phyloP scores from a whole-genome alignment of 2,888 invertebrate genomes.

The Ophonus ardosiacus region DNA sequence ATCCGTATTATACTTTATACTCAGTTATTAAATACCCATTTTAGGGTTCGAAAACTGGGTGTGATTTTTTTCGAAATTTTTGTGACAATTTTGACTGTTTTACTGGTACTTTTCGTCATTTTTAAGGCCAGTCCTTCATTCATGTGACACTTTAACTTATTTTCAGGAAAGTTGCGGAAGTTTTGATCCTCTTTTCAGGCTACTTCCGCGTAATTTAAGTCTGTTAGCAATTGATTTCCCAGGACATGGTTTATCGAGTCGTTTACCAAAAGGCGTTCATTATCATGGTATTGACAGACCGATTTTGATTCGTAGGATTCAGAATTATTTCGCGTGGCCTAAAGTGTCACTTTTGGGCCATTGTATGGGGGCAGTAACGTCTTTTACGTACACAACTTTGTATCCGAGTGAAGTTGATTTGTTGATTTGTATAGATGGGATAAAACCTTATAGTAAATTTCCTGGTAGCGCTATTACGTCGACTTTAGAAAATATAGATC shows the following conservation, averaged over 20 bases:
- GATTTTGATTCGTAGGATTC: slow-evolving; percentile 77
- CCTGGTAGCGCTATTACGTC: slow-evolving; percentile 75
- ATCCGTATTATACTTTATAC: too few species aligned
- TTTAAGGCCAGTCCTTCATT: neutral
- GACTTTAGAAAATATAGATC: slow-evolving; percentile 75
- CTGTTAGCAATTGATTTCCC: slow-evolving; percentile 83
- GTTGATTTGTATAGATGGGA: slow-evolving; percentile 79
- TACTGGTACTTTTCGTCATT: neutral
- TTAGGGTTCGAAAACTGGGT: too few species aligned
- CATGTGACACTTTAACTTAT: neutral
- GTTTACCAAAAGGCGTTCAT: slow-evolving; percentile 80
- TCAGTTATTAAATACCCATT: too few species aligned
- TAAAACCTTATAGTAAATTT: slow-evolving; percentile 73
- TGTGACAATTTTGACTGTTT: neutral
- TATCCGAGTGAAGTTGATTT: slow-evolving; percentile 81
- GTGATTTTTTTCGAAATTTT: neutral
- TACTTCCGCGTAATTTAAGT: slow-evolving; percentile 76
- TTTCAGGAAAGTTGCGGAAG: slow-evolving; percentile 85
- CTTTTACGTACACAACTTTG: slow-evolving; percentile 79
- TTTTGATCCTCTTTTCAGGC: slow-evolving; percentile 84
- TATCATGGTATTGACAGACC: slow-evolving; percentile 76
- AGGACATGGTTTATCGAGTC: slow-evolving; percentile 85
- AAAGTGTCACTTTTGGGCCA: slow-evolving; percentile 84
- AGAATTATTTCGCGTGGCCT: slow-evolving; percentile 83
- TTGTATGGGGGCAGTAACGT: slow-evolving; percentile 82